These are phyloP conservation scores for Chydorus sphaericus DNA, from an alignment of 2,888 invertebrate species.

Conservation along the genomic window DNA sequence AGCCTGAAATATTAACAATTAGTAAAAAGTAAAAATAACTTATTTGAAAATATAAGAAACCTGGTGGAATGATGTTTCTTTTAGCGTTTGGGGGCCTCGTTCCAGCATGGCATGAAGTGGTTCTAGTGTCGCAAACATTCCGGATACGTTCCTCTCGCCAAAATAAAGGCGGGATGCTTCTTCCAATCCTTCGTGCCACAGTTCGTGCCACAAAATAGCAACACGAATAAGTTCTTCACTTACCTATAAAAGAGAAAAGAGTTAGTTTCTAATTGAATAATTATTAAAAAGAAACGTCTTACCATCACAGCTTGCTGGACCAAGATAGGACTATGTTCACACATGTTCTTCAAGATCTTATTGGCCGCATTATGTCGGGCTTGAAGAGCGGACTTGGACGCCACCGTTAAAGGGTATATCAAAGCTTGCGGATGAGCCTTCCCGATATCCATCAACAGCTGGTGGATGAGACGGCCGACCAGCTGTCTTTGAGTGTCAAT, in stretches of 20 bases:
- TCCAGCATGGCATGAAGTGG: slow-evolving; percentile 90
- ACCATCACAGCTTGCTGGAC: slow-evolving; percentile 95
- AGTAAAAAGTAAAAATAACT: background rate
- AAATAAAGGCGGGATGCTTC: slow-evolving; percentile 90
- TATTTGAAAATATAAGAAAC: slow-evolving; percentile 23
- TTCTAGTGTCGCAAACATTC: slow-evolving; percentile 90
- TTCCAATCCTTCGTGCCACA: slow-evolving; percentile 92
- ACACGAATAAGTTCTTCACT: slow-evolving; percentile 92
- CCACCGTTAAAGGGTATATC: slow-evolving; percentile 94
- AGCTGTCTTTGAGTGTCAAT: slow-evolving; percentile 84
- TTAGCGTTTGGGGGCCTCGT: slow-evolving; percentile 83
- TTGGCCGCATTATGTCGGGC: slow-evolving; percentile 80
- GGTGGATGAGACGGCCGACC: slow-evolving; percentile 81
- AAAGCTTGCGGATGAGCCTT: slow-evolving; percentile 92
- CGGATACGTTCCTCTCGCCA: slow-evolving; percentile 86
- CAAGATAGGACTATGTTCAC: slow-evolving; percentile 77
- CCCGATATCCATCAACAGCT: slow-evolving; percentile 87
- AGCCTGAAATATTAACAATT: slow-evolving; percentile 36
- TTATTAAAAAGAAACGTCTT: too few relatives aligned
- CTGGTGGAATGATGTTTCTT: slow-evolving; percentile 92
- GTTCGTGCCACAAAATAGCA: slow-evolving; percentile 97
- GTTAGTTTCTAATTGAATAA: too few relatives aligned
- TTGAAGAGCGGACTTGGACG: slow-evolving; percentile 79
- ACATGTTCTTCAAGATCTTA: slow-evolving; percentile 87
- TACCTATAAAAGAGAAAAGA: slow-evolving; percentile 28